Conservation (phyloP, 2,888 invertebrate species). For the Ornithoptera alexandrae region DNA sequence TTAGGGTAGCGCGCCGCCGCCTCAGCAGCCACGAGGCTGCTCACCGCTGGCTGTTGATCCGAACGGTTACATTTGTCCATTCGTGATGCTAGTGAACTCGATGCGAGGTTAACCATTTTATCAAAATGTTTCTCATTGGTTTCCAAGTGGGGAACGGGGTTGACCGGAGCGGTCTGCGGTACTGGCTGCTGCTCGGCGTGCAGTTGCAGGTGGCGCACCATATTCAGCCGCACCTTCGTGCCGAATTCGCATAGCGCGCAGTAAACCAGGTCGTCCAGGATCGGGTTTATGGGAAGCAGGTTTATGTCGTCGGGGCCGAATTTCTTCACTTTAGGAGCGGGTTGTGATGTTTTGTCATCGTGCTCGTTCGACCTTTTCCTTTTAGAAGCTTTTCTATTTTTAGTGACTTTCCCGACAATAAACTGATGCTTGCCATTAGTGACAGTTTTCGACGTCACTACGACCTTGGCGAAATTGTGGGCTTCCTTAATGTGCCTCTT, state of each 20-base stretch:
- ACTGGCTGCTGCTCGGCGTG: constrained; percentile 83
- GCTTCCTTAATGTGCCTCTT: constrained; percentile 16
- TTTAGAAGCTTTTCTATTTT: constrained; percentile 1
- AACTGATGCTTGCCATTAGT: constrained; percentile 2
- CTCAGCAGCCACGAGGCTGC: constrained; percentile 43
- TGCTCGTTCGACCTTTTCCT: neutral
- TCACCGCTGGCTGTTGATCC: constrained; percentile 32
- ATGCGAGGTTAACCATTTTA: constrained; percentile 90
- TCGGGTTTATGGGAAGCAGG: constrained; percentile 82
- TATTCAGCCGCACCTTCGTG: constrained; percentile 85
- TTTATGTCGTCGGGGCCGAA: constrained; percentile 82
- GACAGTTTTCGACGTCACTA: constrained; percentile 6
- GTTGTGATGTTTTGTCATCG: constrained; percentile 5
- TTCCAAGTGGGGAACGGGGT: constrained; percentile 89
- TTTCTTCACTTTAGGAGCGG: constrained; percentile 44
- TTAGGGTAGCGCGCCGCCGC: constrained; percentile 59
- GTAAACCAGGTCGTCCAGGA: constrained; percentile 80
- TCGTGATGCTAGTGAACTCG: constrained; percentile 77
- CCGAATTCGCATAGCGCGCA: constrained; percentile 85
- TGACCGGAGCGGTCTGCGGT: constrained; percentile 85
- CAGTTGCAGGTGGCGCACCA: constrained; percentile 84
- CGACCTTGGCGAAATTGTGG: constrained; percentile 6
- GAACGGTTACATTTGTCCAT: constrained; percentile 42
- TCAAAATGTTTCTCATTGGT: constrained; percentile 90
- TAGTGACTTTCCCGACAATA: neutral